Evolutionary conservation across 2,797 vertebrate species (phyloP).

Genomic region (Parotocinclus haroldoi): DNA sequence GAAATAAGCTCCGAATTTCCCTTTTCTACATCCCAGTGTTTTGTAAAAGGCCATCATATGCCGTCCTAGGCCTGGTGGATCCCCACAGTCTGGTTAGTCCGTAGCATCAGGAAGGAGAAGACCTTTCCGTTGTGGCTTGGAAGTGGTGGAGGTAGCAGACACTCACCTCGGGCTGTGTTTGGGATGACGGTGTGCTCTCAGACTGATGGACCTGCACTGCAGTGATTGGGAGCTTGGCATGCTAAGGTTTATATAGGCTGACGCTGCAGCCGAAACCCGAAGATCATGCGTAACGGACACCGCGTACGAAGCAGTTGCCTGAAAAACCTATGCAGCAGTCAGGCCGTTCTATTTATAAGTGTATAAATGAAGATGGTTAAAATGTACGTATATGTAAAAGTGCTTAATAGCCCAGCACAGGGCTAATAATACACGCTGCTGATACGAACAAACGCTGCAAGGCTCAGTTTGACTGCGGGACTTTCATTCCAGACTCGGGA

Average conservation of each 20-base stretch:
- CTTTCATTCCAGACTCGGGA: no score
- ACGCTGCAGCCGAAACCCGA: conserved; percentile 68
- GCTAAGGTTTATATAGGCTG: conserved; percentile 70
- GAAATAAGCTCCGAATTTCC: no score
- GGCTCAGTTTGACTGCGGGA: conserved; percentile 35
- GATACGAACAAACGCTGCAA: conserved; percentile 62
- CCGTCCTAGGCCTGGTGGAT: conserved; percentile 1
- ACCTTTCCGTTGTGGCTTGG: neutral
- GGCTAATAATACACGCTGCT: conserved; percentile 78
- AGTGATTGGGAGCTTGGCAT: conserved; percentile 56
- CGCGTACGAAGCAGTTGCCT: conserved; percentile 65
- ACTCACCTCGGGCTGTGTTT: conserved; percentile 73
- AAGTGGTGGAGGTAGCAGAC: conserved; percentile 45
- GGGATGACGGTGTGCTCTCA: conserved; percentile 61
- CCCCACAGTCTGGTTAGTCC: neutral
- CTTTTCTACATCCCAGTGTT: conserved; percentile 6
- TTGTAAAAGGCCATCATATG: conserved; percentile 14
- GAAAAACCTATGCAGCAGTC: conserved; percentile 79
- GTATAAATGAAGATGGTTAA: conserved; percentile 82
- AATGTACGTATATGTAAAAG: conserved; percentile 77
- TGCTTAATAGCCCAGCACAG: conserved; percentile 70
- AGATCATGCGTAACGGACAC: conserved; percentile 76
- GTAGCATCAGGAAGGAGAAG: neutral
- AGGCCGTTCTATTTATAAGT: conserved; percentile 79
- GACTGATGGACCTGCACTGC: conserved; percentile 72